These are phyloP conservation scores for Nasonia vitripennis DNA, from an alignment of 1,140 invertebrate species.

Conservation along the genomic window DNA sequence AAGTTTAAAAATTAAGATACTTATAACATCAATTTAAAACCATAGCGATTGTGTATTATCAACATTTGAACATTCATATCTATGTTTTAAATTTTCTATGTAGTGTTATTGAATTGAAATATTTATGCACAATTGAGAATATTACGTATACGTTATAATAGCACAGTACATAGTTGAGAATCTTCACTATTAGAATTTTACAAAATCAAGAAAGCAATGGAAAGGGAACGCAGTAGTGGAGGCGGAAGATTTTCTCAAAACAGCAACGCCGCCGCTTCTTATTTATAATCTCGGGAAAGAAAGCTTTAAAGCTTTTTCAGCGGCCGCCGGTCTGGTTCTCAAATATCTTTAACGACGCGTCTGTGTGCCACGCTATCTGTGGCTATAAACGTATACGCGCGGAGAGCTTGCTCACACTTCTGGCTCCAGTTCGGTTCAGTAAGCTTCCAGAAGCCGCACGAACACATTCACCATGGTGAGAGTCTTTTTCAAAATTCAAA, in stretches of 20 bases:
- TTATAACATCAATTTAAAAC: no score
- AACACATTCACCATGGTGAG: slow-evolving; percentile 80
- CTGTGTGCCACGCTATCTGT: slow-evolving; percentile 79
- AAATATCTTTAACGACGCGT: slow-evolving; percentile 62
- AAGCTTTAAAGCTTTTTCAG: slow-evolving; percentile 6
- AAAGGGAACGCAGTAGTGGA: background rate
- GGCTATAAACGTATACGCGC: slow-evolving; percentile 82
- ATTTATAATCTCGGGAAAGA: slow-evolving; percentile 19
- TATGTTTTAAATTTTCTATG: no score
- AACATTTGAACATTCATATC: no score
- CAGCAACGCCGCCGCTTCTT: background rate
- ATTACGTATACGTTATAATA: no score
- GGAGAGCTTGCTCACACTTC: slow-evolving; percentile 82
- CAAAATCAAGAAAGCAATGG: background rate
- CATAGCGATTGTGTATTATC: no score
- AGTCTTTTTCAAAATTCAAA: slow-evolving; percentile 46
- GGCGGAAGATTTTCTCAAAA: background rate
- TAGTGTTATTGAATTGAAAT: no score
- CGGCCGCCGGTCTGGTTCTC: background rate
- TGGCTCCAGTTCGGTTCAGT: slow-evolving; percentile 83
- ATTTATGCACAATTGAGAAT: no score
- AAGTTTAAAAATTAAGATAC: no score
- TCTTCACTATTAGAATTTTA: background rate
- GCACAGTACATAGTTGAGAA: no score
- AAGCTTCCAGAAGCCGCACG: slow-evolving; percentile 77